Conservation (phyloP, 2,113 vertebrate species). For the Esox niger region DNA sequence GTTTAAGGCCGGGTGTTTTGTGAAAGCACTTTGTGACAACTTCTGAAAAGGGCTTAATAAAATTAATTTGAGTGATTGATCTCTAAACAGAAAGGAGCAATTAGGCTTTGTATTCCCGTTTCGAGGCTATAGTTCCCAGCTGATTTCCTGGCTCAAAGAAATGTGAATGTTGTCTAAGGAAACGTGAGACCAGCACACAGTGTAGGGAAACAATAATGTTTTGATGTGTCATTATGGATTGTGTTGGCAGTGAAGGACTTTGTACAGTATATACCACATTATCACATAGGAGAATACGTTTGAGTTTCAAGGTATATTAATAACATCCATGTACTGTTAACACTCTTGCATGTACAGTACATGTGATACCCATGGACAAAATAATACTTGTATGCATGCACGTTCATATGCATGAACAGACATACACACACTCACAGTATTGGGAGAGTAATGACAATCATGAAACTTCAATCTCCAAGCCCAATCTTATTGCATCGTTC, state of each 20-base stretch:
- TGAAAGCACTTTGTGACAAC: no score
- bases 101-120: background rate
- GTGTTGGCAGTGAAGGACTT: background rate
- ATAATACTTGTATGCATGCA: no score
- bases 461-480: no score
- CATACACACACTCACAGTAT: background rate
- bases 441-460: no score
- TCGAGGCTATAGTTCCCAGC: background rate
- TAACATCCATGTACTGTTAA: background rate
- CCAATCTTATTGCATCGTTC: no score
- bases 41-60: no score
- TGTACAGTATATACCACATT: background rate
- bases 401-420: background rate
- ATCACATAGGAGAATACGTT: slow-evolving; percentile 3
- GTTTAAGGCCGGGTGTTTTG: no score
- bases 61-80: no score
- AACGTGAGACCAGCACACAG: background rate
- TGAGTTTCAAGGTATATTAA: background rate
- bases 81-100: background rate
- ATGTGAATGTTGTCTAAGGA: background rate
- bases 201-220: background rate
- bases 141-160: background rate
- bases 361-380: no score
- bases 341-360: background rate
- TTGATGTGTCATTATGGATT: slow-evolving; percentile 9